Base-by-base conservation (phyloP, 1,140 invertebrate species). In the Brachionus calyciflorus region DNA sequence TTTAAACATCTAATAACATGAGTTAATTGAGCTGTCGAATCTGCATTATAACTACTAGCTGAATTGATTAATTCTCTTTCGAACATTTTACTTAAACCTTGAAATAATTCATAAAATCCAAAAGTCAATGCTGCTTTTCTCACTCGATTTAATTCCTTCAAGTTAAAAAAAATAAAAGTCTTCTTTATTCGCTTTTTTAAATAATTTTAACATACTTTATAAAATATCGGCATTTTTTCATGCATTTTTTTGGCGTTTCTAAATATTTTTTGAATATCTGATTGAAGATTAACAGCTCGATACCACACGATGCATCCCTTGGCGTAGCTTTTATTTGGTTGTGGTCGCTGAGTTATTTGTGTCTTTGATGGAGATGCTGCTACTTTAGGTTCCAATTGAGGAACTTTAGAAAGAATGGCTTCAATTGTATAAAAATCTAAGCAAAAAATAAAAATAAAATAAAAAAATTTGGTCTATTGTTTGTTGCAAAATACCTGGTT, bases 201-300 rank as follows among this genome's bases (percentile, higher is more conserved):
- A 69, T 37, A 44, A 24, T 19, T 30, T 69, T 26, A 30, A 44
- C 5, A 17, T 48, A 70, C 65, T 51, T 73, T 73, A 26, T 73
- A 73, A 73, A 73, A 73, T 19, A 73, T 55, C 19, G 69, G 69
- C 69, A 73, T 73, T 33, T 73, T 73, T 55, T 73, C 69, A 7
- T 73, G 28, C 69, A 73, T 73, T 51, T 73, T 73, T 41, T 73
- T 73, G 1, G 44, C 69, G 40, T 73, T 73, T 41, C 69, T 30
- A 21, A 73, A 51, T 53, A 73, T 55, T 51, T 73, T 73, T 41
- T 73, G 69, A 19, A 73, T 28, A 55, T 73, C 69, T 33, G 69
- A 73, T 21, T 51, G 28, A 37, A 73, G 37, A 41, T 73, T 73
- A 10, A 40, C 44, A 10, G 46, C 46, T 40, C 69, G 46, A 46